Evolutionary conservation across 2,888 invertebrate species (phyloP).

Genomic region (Caenorhabditis sp.): DNA sequence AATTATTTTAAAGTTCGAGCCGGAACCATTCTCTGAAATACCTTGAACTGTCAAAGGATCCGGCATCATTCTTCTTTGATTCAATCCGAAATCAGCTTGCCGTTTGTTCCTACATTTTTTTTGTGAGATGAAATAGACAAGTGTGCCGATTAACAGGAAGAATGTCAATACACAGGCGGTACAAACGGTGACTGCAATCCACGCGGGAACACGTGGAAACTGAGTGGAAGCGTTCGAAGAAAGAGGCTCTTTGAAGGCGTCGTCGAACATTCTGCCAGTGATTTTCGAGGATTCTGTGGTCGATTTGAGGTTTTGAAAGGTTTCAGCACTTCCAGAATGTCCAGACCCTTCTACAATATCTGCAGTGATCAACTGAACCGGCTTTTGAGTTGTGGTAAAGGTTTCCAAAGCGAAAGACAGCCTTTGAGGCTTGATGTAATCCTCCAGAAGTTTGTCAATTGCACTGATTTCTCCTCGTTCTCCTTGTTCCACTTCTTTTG

Average conservation of each 20-base stretch:
- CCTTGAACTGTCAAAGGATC: slow-evolving; percentile 46
- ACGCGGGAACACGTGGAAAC: slow-evolving; percentile 19
- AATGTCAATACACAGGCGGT: slow-evolving; percentile 20
- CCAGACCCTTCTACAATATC: slow-evolving; percentile 7
- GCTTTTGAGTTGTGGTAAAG: slow-evolving; percentile 15
- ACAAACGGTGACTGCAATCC: slow-evolving; percentile 31
- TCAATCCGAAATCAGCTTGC: neutral
- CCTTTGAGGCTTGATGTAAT: slow-evolving; percentile 42
- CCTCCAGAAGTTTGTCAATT: slow-evolving; percentile 36
- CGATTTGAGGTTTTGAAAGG: too few species aligned
- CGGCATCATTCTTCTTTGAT: slow-evolving; percentile 12
- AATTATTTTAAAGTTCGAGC: neutral
- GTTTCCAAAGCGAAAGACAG: slow-evolving; percentile 45
- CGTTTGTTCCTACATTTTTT: neutral
- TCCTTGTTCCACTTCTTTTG: too few species aligned
- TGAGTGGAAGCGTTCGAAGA: neutral
- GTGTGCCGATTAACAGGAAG: slow-evolving; percentile 20
- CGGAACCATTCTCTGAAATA: too few species aligned
- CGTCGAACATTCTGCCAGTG: slow-evolving; percentile 41
- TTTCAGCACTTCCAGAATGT: neutral
- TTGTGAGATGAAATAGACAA: slow-evolving; percentile 21
- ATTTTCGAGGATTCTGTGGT: neutral
- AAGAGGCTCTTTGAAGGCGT: neutral
- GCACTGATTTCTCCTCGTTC: neutral
- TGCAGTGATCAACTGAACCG: slow-evolving; percentile 30